Evolutionary conservation across 2,113 vertebrate species (phyloP), one percentile per base, ranked within the genome.

Genomic region (Alligator mississippiensis): DNA sequence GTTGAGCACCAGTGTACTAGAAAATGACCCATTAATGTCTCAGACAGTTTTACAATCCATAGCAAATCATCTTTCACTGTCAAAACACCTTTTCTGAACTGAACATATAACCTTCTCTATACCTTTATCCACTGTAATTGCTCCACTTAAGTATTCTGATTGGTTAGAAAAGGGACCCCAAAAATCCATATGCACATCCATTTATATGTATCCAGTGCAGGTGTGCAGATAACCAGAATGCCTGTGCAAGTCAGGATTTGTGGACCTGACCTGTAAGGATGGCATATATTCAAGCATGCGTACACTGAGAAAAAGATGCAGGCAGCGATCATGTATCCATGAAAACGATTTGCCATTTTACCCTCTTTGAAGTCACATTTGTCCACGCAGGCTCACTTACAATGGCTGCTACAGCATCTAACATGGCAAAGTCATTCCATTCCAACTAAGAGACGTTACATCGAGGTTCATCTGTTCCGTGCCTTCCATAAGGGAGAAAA

Each of bases 331-430:
- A 0, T 7, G 17, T 14, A 8, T 60, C 76, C 11, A 8, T 3
- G 64, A 77, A 64, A 77, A 5, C n/a, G 1, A 3, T 54, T 34
- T 12, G 83, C 5, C 16, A 64, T 47, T 9, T 4, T 2, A 17
- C 25, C 24, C 81, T 77, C 1, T 79, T 16, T 84, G 59, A 58
- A 84, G 74, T 9, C 72, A 54, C 19, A 77, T 82, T 77, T 47
- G 34, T 68, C 68, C 8, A 4, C 17, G 1, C 0, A 0, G 1
- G 12, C 17, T 59, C 70, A 63, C 0, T 30, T 25, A 11, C 3
- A 77, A 66, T 0, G 28, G 47, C 47, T 47, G 47, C 47, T 47
- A 47, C 47, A 47, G 25, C 55, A 79, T 4, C 22, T 0, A 0
- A 9, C 21, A 38, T 3, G 30, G 64, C 14, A 83, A 25, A 68